Percentiles rank a stretch among this genome's conserved stretches.
Conservation (phyloP, 1,140 invertebrate species). For the Geopemphigus sp. region DNA sequence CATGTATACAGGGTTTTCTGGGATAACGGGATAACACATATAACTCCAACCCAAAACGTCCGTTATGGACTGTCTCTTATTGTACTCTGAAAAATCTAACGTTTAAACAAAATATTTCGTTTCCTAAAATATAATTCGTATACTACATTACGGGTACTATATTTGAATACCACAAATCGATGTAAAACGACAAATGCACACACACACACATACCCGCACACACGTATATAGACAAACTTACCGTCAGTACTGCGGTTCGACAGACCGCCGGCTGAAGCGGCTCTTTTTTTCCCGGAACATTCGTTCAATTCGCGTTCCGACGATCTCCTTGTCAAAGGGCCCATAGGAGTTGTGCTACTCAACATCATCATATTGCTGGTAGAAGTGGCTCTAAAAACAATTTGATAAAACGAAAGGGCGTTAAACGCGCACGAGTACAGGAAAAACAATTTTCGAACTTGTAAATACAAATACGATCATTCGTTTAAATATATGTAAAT, state of each 20-base stretch:
- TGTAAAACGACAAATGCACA: background rate
- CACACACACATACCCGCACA: no score
- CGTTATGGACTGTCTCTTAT: slow-evolving; percentile 25
- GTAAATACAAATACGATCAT: background rate
- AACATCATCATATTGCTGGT: slow-evolving; percentile 73
- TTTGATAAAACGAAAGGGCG: background rate
- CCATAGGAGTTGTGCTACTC: slow-evolving; percentile 58
- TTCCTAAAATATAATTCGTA: background rate
- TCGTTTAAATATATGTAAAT: background rate
- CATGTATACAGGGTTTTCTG: slow-evolving; percentile 36
- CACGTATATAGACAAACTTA: background rate
- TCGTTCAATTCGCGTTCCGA: slow-evolving; percentile 76
- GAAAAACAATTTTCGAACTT: background rate
- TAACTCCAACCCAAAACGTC: slow-evolving; percentile 26
- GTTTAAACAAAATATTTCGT: background rate
- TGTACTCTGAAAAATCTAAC: slow-evolving; percentile 44
- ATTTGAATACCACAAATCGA: background rate
- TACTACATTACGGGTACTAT: no score
- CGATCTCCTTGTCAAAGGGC: slow-evolving; percentile 72
- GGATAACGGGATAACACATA: slow-evolving; percentile 35
- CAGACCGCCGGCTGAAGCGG: slow-evolving; percentile 70
- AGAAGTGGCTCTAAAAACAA: slow-evolving; percentile 69
- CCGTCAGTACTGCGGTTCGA: slow-evolving; percentile 45
- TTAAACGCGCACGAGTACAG: background rate
- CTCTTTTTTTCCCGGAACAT: slow-evolving; percentile 73